A percentile compares a stretch with the other conserved stretches of the same genome.
Conservation (phyloP, 2,797 vertebrate genomes). For the Eleutherodactylus coqui region DNA sequence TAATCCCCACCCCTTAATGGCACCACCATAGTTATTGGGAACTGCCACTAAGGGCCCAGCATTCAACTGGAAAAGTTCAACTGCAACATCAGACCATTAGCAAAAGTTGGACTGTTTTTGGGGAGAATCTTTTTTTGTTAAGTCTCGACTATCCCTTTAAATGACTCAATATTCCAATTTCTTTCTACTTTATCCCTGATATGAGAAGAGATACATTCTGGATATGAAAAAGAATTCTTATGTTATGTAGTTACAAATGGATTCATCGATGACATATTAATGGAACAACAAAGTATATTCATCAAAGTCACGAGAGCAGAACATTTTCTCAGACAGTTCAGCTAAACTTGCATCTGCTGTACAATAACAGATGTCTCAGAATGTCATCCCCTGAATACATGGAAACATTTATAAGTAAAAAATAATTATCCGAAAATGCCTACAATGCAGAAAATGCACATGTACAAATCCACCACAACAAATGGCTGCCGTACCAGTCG, state of each 20-base stretch:
- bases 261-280: conserved; percentile 1
- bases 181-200: background rate
- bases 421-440: conserved; percentile 20
- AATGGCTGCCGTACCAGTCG: background rate
- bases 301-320: conserved; percentile 23
- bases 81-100: background rate
- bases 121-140: too few species aligned
- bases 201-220: background rate
- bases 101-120: background rate
- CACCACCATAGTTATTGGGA: too few species aligned
- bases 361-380: background rate
- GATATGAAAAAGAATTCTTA: background rate
- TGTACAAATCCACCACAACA: conserved; percentile 12
- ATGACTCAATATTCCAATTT: background rate
- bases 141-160: background rate
- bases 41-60: too few species aligned
- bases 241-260: background rate
- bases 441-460: conserved; percentile 23
- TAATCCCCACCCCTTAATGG: too few species aligned
- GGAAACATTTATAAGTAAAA: conserved; percentile 23
- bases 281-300: conserved; percentile 8
- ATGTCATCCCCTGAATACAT: background rate
- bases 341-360: conserved; percentile 3
- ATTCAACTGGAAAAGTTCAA: too few species aligned
- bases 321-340: conserved; percentile 6